Evolutionary conservation across 2,888 invertebrate genomes (phyloP).

Genomic region (Mechanitis mazaeus): DNA sequence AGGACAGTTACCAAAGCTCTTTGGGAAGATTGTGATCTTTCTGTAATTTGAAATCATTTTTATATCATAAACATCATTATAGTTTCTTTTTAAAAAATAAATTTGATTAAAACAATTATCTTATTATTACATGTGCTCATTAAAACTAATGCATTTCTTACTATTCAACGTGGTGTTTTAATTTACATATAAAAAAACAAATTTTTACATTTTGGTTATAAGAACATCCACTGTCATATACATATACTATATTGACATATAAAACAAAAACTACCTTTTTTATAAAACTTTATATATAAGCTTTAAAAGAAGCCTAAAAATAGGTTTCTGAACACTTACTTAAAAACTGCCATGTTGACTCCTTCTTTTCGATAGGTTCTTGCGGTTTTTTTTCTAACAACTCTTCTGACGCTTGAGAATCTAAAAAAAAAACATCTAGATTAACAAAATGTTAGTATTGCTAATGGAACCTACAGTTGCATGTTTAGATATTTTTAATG

Average conservation of each 20-base stretch:
- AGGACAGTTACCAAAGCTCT: conserved; percentile 46
- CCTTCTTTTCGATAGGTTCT: conserved; percentile 14
- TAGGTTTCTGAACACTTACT: conserved; percentile 29
- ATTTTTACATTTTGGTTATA: too few species aligned
- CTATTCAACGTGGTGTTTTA: too few species aligned
- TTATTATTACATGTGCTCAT: neutral
- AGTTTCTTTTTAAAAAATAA: neutral
- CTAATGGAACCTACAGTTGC: too few species aligned
- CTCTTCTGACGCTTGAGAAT: conserved; percentile 29
- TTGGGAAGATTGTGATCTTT: conserved; percentile 51
- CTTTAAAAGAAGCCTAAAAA: neutral
- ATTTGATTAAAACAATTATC: conserved; percentile 3
- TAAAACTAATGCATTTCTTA: too few species aligned
- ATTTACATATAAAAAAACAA: too few species aligned
- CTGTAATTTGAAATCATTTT: conserved; percentile 33
- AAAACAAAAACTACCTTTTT: too few species aligned
- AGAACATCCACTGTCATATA: too few species aligned
- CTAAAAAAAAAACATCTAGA: too few species aligned
- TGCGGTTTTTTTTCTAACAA: conserved; percentile 32
- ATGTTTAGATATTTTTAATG: too few species aligned
- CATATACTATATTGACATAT: too few species aligned
- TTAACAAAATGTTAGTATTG: too few species aligned
- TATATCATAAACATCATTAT: neutral
- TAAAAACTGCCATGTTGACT: conserved; percentile 51
- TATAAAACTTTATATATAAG: too few species aligned